These are phyloP conservation scores for Hapalemur alaotrensis DNA, from an alignment of 2,797 vertebrate species.

Conservation along the genomic window DNA sequence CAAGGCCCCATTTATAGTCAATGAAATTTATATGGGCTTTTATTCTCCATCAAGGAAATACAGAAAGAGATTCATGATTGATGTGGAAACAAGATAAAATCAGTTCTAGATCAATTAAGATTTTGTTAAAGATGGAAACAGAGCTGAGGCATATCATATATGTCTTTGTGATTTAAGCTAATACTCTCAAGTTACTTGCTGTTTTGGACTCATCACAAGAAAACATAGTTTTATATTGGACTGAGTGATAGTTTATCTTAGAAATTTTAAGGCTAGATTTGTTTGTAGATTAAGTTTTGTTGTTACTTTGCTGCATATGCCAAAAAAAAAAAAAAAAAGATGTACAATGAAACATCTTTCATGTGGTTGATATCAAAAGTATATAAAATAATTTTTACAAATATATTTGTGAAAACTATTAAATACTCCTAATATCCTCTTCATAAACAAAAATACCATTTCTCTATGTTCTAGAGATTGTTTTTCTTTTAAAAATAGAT, in stretches of 20 bases:
- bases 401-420: background rate
- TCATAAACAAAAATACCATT: background rate
- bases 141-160: background rate
- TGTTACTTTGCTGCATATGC: background rate
- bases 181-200: background rate
- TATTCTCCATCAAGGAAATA: slow-evolving; percentile 8
- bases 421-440: background rate
- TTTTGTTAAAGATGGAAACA: background rate
- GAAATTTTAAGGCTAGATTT: background rate
- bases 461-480: background rate
- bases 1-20: background rate
- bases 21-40: slow-evolving; percentile 5
- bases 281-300: slow-evolving; percentile 6
- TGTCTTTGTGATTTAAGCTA: slow-evolving; percentile 51
- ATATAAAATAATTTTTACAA: background rate
- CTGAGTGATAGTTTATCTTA: background rate
- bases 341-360: background rate
- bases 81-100: slow-evolving; percentile 48
- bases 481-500: background rate
- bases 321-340: background rate
- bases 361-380: background rate
- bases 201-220: background rate
- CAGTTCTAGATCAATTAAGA: slow-evolving; percentile 13
- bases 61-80: background rate
- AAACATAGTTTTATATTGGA: background rate